phyloP scores from a whole-genome alignment of 2,888 invertebrate species.

The Allygus modestus region DNA sequence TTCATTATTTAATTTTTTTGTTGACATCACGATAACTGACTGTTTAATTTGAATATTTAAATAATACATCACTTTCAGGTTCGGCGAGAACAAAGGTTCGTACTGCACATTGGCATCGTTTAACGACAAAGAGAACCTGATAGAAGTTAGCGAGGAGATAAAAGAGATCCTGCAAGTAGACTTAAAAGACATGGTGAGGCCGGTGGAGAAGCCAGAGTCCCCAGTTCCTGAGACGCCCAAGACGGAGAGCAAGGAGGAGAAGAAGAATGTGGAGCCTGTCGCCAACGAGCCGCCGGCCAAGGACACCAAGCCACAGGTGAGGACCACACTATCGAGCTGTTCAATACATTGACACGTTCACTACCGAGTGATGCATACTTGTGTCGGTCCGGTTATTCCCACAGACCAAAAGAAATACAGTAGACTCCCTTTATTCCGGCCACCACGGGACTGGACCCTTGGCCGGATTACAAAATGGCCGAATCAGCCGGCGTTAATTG shows the following conservation, averaged over 20 bases:
- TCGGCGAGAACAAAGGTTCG: conserved; percentile 74
- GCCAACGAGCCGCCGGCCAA: not conserved
- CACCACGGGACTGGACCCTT: no score
- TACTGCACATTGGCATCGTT: conserved; percentile 74
- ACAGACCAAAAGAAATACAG: not conserved
- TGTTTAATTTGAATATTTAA: no score
- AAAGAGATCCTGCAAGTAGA: conserved; percentile 49
- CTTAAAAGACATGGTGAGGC: conserved; percentile 17
- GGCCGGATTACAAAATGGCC: no score
- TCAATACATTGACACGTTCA: no score
- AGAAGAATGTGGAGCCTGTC: not conserved
- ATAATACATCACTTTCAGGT: no score
- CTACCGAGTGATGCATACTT: no score
- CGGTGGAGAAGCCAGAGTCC: conserved; percentile 47
- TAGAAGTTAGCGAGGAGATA: conserved; percentile 30
- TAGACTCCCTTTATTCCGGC: not conserved
- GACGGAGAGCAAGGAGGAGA: conserved; percentile 13
- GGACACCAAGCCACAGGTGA: conserved; percentile 58
- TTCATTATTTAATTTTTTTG: no score
- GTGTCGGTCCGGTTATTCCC: no score
- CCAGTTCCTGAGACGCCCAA: conserved; percentile 5
- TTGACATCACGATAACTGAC: no score
- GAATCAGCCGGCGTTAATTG: no score
- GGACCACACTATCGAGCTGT: not conserved
- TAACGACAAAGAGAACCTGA: conserved; percentile 65